These are phyloP conservation scores for Mesembrinibis cayennensis DNA, from an alignment of 2,113 vertebrate species.

Conservation along the genomic window DNA sequence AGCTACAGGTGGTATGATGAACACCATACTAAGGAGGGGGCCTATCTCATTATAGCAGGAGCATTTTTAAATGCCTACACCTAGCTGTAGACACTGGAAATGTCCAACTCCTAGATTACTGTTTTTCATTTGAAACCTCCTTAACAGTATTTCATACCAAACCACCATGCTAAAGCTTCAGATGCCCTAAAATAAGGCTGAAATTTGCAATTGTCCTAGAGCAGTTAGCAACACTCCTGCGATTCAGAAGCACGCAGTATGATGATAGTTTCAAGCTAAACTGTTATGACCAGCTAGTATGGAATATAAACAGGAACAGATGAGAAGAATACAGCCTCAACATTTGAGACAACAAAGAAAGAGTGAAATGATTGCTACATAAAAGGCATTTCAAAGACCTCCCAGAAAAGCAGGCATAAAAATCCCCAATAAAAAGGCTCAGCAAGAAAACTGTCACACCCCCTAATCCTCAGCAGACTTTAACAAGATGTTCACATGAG, in stretches of 20 bases:
- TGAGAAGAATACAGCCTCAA: slow-evolving; percentile 57
- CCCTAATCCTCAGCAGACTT: slow-evolving; percentile 73
- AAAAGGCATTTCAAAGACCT: slow-evolving; percentile 75
- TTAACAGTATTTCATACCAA: slow-evolving; percentile 10
- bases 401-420: slow-evolving; percentile 69
- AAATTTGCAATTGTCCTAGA: neutral
- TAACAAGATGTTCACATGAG: slow-evolving; percentile 71
- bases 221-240: neutral
- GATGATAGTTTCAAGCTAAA: slow-evolving; percentile 47
- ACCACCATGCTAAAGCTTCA: neutral
- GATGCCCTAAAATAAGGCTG: neutral
- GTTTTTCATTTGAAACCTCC: neutral
- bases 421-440: slow-evolving; percentile 69
- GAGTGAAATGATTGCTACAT: slow-evolving; percentile 66
- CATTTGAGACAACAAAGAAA: slow-evolving; percentile 71
- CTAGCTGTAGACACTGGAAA: neutral
- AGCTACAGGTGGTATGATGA: neutral
- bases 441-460: slow-evolving; percentile 66
- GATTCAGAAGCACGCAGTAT: neutral
- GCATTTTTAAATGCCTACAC: neutral
- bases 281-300: slow-evolving; percentile 43
- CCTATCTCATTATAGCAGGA: neutral
- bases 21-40: neutral
- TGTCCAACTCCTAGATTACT: neutral
- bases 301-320: slow-evolving; percentile 56